Percentiles rank a stretch among this genome's conserved stretches.
Evolutionary conservation across 2,797 vertebrate species (phyloP).

Genomic region (Neolamprologus multifasciatus): DNA sequence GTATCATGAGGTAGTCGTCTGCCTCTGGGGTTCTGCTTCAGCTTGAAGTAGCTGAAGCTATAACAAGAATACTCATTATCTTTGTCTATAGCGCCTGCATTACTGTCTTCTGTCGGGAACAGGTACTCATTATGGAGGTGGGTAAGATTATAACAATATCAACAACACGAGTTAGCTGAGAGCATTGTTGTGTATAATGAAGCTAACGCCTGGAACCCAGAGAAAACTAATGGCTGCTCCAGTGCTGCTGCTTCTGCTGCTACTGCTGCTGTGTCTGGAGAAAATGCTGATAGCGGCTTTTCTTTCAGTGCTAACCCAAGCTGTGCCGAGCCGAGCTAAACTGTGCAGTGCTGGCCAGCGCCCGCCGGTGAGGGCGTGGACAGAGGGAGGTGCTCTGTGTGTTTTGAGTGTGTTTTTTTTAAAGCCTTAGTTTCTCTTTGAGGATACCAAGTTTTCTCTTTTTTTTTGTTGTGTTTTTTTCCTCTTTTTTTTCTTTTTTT

Average conservation of each 20-base stretch:
- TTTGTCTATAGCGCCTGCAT: conserved; percentile 26
- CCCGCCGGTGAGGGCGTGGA: conserved; percentile 84
- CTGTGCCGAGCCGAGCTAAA: conserved; percentile 75
- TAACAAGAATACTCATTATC: conserved; percentile 43
- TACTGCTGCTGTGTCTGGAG: conserved; percentile 45
- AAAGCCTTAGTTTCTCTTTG: conserved; percentile 93
- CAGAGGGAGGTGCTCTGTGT: conserved; percentile 95
- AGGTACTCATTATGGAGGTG: conserved; percentile 24
- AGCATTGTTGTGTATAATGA: conserved; percentile 52
- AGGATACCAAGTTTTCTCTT: conserved; percentile 74
- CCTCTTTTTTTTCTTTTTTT: neutral
- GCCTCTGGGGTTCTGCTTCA: conserved; percentile 41
- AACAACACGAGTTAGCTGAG: conserved; percentile 47
- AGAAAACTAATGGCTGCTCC: conserved; percentile 65
- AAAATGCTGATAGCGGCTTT: conserved; percentile 60
- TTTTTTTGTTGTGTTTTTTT: neutral
- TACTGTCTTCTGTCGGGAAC: conserved; percentile 12
- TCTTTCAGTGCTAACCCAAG: conserved; percentile 64
- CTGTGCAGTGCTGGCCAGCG: conserved; percentile 78
- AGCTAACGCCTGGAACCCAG: conserved; percentile 50
- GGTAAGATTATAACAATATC: conserved; percentile 28
- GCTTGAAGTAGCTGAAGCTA: neutral
- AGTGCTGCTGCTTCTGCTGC: conserved; percentile 50
- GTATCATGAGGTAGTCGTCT: conserved; percentile 61
- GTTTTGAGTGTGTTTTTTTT: conserved; percentile 61